Base-by-base conservation (phyloP, 2,888 invertebrate genomes). In the Formica aserva region DNA sequence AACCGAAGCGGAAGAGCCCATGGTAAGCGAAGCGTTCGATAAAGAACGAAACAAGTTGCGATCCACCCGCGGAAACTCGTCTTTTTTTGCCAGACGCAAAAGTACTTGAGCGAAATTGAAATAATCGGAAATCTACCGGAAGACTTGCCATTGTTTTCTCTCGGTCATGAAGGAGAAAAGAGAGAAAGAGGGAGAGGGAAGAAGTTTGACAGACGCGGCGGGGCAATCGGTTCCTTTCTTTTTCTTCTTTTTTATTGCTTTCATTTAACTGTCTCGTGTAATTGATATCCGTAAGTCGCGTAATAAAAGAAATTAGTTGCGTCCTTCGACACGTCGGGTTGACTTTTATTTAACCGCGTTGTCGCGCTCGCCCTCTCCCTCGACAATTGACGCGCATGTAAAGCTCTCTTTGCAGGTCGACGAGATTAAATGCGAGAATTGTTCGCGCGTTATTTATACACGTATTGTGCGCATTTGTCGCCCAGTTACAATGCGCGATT, bases 51-150 rank as follows among this genome's bases (percentile, higher is more conserved):
- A 81, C 60, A 55, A 81, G 67, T 69, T 66, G 69, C 69, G 63
- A 71, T 83, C 26, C 52, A 63, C 8, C 52, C 55, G 18, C 48
- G 67, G 82, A 65, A 72, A 77, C 77, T 72, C 38, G 71, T 83
- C 62, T 38, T 57, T 41, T 74, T 72, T 84, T 74, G 82, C 76
- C 81, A 85, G 85, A 74, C 63, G 82, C 90, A 87, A 83, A 87
- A 86, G 89, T 89, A 85, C 89, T 90, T 83, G 89, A 85, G 88
- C 86, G 89, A 88, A 76, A 86, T 87, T 69, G 78, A 82, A 85
- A 85, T 85, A 87, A 88, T 88, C 85, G 86, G 85, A 84, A 86
- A 85, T 83, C 86, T 82, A 86, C 83, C 77, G 69, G 77, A 83
- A 86, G 84, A 76, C 86, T 85, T 82, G 84, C 85, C 69, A 83